Evolutionary conservation across 2,888 invertebrate species (phyloP), one percentile per base, ranked within the genome.

Genomic region (Sisyra terminalis): DNA sequence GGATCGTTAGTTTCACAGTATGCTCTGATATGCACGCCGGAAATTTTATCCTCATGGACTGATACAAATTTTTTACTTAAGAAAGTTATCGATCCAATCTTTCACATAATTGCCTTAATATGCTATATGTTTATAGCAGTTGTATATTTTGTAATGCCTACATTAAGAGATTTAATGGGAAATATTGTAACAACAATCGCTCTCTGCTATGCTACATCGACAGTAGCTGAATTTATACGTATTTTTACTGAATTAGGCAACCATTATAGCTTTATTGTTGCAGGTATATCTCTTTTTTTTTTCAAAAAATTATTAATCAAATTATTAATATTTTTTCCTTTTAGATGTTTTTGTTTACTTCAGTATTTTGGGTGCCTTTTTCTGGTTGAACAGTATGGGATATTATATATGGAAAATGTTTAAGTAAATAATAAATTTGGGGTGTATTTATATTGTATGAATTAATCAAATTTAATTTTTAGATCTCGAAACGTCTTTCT

Each of bases 371-470:
- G 84, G 79, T 29, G 82, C 85, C 40, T 87, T 86, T 61, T 85
- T 87, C 55, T 88, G 88, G 88, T 63, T 88, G 3, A 87, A 83
- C 51, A 83, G 84, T 55, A 71, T 85, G 47, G 87, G 86, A 40
- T 88, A 83, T 57, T 87, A 87, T 57, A 80, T 87, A 47, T 88
- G 87, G 87, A 84, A 79, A 57, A 87, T 85, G 1, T 87, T 88
- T 56, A 78, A 73, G 78, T 78, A 64, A 65, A 67, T 52, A 37
- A 43, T 7, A 7, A 3, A 11, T 14, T 14, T n/a, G 34, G 32
- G 40, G 34, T 18, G 30, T 17, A 15, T 37, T 42, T 17, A 11
- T 13, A 16, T 44, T 44, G n/a, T 40, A 9, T 18, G 5, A 5
- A 41, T 40, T 32, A 13, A 16, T 34, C 13, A 32, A 17, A 15